Evolutionary conservation across 2,888 invertebrate species (phyloP).

Genomic region (Acleris emargana): DNA sequence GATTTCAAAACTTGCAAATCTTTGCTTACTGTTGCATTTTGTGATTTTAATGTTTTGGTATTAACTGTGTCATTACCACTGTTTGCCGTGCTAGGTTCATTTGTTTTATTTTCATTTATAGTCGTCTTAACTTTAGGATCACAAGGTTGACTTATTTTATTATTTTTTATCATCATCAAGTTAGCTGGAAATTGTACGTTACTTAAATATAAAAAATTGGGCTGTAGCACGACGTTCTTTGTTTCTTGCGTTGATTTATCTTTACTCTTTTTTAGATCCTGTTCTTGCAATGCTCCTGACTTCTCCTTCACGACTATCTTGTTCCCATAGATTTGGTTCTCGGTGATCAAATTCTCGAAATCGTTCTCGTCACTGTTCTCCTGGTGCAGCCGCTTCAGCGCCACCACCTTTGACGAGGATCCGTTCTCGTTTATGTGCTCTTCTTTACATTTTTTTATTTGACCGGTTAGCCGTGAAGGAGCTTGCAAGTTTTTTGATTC

Average conservation of each 20-base stretch:
- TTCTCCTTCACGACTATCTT: constrained; percentile 84
- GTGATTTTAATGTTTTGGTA: constrained; percentile 48
- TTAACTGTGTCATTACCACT: constrained; percentile 46
- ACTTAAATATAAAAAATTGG: constrained; percentile 75
- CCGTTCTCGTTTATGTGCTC: constrained; percentile 60
- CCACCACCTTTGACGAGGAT: constrained; percentile 73
- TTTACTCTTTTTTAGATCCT: constrained; percentile 63
- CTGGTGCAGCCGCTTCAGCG: constrained; percentile 75
- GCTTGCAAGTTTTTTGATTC: constrained; percentile 78
- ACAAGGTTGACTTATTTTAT: constrained; percentile 57
- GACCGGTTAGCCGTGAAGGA: constrained; percentile 76
- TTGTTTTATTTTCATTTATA: constrained; percentile 59
- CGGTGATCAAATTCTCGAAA: constrained; percentile 81
- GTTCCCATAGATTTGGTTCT: constrained; percentile 82
- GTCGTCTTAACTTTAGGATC: constrained; percentile 51
- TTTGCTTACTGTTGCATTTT: constrained; percentile 50
- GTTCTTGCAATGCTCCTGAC: constrained; percentile 69
- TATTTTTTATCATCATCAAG: constrained; percentile 76
- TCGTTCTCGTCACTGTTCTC: constrained; percentile 80
- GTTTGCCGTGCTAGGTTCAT: constrained; percentile 37
- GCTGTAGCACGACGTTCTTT: constrained; percentile 70
- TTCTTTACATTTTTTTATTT: constrained; percentile 73
- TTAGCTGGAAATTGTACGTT: constrained; percentile 77
- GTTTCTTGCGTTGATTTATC: constrained; percentile 61
- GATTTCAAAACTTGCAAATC: constrained; percentile 66